A percentile compares a stretch with the other conserved stretches of the same genome.
Conservation (phyloP, 2,113 vertebrate genomes). For the Eulemur macaco region DNA sequence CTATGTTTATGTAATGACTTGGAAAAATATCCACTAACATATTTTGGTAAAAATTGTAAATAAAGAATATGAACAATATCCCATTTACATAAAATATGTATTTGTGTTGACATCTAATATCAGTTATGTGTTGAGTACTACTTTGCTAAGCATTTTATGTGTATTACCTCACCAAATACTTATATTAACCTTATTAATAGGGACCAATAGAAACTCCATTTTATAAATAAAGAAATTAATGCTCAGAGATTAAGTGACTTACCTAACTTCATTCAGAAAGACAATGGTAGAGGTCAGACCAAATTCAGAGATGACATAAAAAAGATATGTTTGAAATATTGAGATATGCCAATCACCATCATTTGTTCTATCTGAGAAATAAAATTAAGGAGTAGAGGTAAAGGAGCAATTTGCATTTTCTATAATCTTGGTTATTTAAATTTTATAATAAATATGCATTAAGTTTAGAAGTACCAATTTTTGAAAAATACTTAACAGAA, state of each 20-base stretch:
- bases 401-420: background rate
- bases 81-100: background rate
- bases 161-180: background rate
- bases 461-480: background rate
- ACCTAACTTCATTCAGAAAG: background rate
- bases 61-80: background rate
- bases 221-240: background rate
- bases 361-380: background rate
- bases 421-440: background rate
- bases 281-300: background rate
- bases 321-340: background rate
- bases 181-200: background rate
- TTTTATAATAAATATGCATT: background rate
- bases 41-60: slow-evolving; percentile 23
- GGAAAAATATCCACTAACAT: background rate
- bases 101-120: background rate
- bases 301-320: background rate
- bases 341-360: background rate
- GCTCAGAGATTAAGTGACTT: background rate
- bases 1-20: background rate
- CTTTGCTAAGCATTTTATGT: background rate
- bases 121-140: background rate
- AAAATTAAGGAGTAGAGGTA: background rate
- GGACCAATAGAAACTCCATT: background rate
- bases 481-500: background rate